These are phyloP conservation scores for Mustelus asterias DNA, from an alignment of 2,113 vertebrate genomes.

Conservation along the genomic window DNA sequence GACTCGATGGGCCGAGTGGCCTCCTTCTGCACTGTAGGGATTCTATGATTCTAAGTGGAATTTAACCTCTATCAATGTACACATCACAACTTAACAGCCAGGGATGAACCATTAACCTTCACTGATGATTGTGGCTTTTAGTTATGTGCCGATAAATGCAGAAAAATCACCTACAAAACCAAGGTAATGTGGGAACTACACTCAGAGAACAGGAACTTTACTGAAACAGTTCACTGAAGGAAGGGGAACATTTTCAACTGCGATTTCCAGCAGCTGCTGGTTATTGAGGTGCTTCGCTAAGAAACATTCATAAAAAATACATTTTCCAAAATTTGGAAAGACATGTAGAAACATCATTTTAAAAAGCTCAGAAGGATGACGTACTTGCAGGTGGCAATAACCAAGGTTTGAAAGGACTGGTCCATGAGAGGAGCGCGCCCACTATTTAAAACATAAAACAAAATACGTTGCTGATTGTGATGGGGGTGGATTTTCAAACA, in stretches of 20 bases:
- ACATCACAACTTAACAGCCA: neutral
- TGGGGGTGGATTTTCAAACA: neutral
- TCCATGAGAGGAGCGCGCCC: neutral
- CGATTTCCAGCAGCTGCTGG: neutral
- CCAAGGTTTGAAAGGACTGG: neutral
- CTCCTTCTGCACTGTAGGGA: too few species aligned
- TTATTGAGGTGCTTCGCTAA: neutral
- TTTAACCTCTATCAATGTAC: neutral
- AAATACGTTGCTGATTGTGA: neutral
- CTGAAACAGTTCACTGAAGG: neutral
- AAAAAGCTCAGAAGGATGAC: neutral
- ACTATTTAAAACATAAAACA: neutral
- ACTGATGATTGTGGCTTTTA: constrained; percentile 20
- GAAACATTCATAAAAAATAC: neutral
- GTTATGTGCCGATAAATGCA: neutral
- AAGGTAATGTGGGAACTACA: constrained; percentile 9
- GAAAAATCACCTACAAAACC: constrained; percentile 9
- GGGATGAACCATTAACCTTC: neutral
- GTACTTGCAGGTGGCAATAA: too few species aligned
- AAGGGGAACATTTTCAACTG: neutral
- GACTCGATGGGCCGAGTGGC: too few species aligned
- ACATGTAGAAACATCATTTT: neutral
- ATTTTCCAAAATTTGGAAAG: neutral
- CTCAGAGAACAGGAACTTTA: constrained; percentile 9
- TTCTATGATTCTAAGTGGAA: neutral